These are phyloP conservation scores for Atta texana DNA, from an alignment of 1,140 invertebrate species.

Conservation along the genomic window DNA sequence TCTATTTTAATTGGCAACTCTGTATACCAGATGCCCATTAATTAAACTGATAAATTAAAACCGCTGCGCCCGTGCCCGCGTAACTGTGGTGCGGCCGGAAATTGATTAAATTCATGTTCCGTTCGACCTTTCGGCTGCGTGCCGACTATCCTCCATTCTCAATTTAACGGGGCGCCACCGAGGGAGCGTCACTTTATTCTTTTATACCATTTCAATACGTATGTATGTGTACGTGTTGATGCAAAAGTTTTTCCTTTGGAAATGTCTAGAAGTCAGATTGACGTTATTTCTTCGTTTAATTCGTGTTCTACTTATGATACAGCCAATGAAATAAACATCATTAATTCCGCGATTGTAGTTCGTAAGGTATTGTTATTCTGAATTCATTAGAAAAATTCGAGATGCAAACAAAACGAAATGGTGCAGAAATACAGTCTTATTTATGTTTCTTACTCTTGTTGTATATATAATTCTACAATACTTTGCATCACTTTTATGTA, in stretches of 20 bases:
- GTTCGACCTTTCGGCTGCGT: conserved; percentile 10
- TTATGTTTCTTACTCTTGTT: conserved; percentile 6
- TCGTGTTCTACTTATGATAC: not conserved
- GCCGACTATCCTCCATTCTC: not conserved
- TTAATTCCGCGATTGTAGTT: conserved; percentile 19
- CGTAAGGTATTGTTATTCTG: conserved; percentile 43
- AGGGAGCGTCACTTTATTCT: conserved; percentile 31
- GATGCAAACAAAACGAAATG: not conserved
- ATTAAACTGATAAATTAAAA: conserved; percentile 61
- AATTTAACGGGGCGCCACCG: conserved; percentile 17
- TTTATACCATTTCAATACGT: not conserved
- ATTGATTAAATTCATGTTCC: conserved; percentile 53
- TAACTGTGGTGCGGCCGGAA: conserved; percentile 26
- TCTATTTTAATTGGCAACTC: conserved; percentile 54
- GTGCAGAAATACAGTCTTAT: conserved; percentile 9
- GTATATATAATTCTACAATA: not conserved
- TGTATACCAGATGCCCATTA: conserved; percentile 45
- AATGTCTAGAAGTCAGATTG: not conserved
- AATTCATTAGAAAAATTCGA: conserved; percentile 22
- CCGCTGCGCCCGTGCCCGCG: conserved; percentile 1
- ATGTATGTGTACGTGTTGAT: not conserved
- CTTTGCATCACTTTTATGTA: not conserved
- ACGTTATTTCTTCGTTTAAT: conserved; percentile 5
- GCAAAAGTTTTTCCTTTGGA: not conserved
- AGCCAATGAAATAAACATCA: conserved; percentile 9